Evolutionary conservation across 2,888 invertebrate genomes (phyloP).

Genomic region (Corbicula japonica): DNA sequence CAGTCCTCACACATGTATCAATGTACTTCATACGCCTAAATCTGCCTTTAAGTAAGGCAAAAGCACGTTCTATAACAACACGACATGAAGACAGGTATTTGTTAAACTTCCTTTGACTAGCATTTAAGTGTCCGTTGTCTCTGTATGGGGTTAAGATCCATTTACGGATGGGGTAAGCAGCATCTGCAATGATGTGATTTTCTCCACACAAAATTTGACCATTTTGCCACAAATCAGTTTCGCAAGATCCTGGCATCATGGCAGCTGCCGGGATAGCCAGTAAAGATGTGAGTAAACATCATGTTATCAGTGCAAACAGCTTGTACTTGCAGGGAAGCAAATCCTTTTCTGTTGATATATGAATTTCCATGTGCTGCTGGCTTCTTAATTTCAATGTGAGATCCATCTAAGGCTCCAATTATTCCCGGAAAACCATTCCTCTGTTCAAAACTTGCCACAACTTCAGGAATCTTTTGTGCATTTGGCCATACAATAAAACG

Average conservation of each 20-base stretch:
- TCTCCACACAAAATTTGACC: conserved; percentile 15
- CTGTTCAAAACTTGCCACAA: too few species aligned
- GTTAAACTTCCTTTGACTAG: conserved; percentile 33
- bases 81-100: conserved; percentile 29
- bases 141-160: conserved; percentile 47
- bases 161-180: conserved; percentile 29
- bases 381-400: conserved; percentile 38
- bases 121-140: conserved; percentile 41
- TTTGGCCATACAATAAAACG: conserved; percentile 26
- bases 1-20: conserved; percentile 20
- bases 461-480: conserved; percentile 6
- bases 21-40: conserved; percentile 29
- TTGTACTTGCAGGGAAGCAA: conserved; percentile 40
- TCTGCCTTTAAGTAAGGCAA: conserved; percentile 44
- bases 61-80: conserved; percentile 41
- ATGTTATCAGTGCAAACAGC: conserved; percentile 46
- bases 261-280: conserved; percentile 49
- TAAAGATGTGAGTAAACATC: conserved; percentile 28
- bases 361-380: conserved; percentile 22
- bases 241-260: conserved; percentile 48
- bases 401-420: conserved; percentile 48
- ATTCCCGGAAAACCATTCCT: conserved; percentile 49
- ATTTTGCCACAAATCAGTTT: conserved; percentile 41
- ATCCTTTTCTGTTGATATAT: conserved; percentile 48
- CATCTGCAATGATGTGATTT: conserved; percentile 45